Conservation (phyloP, 2,113 vertebrate genomes). For the Phodopus roborovskii region DNA sequence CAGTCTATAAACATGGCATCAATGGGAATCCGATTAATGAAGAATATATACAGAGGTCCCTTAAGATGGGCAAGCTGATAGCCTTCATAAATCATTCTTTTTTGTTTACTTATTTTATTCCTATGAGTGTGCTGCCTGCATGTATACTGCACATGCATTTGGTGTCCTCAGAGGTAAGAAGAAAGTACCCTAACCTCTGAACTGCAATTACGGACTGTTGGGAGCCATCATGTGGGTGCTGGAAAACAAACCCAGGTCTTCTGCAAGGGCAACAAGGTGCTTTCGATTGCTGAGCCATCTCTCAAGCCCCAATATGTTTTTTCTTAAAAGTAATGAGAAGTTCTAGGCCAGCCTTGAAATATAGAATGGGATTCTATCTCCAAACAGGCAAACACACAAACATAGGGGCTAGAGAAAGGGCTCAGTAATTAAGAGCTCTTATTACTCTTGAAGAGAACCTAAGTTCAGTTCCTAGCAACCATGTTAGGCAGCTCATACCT, state of each 20-base stretch:
- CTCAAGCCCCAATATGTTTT: not conserved
- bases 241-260: not conserved
- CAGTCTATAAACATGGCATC: not conserved
- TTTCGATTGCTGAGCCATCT: not conserved
- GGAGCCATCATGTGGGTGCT: not conserved
- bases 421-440: no score
- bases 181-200: not conserved
- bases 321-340: not conserved
- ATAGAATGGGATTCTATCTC: not conserved
- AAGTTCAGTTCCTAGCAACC: no score
- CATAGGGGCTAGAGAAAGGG: not conserved
- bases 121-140: not conserved
- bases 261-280: not conserved
- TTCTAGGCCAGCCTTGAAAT: not conserved
- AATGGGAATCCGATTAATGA: not conserved
- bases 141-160: not conserved
- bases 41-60: not conserved
- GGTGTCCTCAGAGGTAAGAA: not conserved
- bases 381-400: not conserved
- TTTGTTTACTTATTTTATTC: not conserved
- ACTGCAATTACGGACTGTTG: not conserved
- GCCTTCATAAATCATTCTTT: not conserved
- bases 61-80: not conserved
- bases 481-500: not conserved
- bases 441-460: no score